Conservation (phyloP, 2,113 vertebrate genomes). For the Lethenteron camtschaticum region DNA sequence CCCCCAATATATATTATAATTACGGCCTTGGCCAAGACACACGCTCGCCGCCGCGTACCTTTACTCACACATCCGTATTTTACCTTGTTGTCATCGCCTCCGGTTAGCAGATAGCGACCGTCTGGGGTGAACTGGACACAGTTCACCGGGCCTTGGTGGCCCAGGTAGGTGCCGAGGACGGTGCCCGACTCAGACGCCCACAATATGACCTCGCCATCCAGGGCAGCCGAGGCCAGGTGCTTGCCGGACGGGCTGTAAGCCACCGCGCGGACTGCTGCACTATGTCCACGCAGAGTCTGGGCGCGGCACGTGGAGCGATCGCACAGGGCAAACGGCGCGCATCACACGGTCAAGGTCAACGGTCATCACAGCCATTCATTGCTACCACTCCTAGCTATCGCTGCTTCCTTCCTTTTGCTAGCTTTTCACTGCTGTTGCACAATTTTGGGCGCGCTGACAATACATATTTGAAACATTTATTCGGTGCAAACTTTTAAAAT, state of each 20-base stretch:
- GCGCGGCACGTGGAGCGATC: neutral
- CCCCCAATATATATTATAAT: too few species aligned
- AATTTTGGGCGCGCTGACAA: too few species aligned
- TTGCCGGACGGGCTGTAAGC: conserved; percentile 29
- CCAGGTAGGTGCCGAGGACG: conserved; percentile 32
- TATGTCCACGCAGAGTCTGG: conserved; percentile 31
- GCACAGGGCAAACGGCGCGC: too few species aligned
- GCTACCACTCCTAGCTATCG: too few species aligned
- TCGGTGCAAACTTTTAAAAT: too few species aligned
- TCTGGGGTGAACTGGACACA: conserved; percentile 25
- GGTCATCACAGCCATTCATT: too few species aligned
- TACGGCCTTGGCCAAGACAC: too few species aligned
- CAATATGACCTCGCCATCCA: conserved; percentile 36
- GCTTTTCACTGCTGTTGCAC: too few species aligned
- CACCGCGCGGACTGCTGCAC: conserved; percentile 29
- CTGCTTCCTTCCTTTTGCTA: too few species aligned
- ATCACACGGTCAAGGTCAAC: too few species aligned
- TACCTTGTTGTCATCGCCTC: conserved; percentile 40
- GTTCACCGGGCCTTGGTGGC: conserved; percentile 29
- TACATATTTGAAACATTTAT: too few species aligned
- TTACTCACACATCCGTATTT: neutral
- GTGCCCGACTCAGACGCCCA: conserved; percentile 36
- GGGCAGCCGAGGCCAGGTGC: conserved; percentile 31
- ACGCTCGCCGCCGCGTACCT: too few species aligned
- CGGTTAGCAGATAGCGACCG: conserved; percentile 31